These are phyloP conservation scores for Exephanes ischioxanthus DNA, from an alignment of 2,888 invertebrate genomes.

Conservation along the genomic window DNA sequence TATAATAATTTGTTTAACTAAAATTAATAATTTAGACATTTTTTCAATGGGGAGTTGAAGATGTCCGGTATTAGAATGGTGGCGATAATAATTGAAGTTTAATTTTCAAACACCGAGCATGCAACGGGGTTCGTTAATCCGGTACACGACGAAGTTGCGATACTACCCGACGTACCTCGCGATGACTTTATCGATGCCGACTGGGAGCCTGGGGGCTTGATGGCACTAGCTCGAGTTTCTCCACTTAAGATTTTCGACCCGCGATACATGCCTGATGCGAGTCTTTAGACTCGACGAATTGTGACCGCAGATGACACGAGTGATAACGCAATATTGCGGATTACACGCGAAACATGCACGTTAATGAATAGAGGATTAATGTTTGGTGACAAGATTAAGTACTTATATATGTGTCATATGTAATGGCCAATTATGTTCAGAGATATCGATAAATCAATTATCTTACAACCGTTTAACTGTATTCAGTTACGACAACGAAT, in stretches of 20 bases:
- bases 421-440: conserved; percentile 53
- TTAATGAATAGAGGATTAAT: conserved; percentile 9
- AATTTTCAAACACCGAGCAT: conserved; percentile 86
- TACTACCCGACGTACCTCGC: conserved; percentile 91
- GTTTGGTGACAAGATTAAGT: background rate
- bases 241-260: conserved; percentile 90
- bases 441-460: conserved; percentile 49
- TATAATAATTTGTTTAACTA: background rate
- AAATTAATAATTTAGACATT: background rate
- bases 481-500: background rate
- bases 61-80: background rate
- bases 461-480: background rate
- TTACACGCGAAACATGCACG: background rate
- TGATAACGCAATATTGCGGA: background rate
- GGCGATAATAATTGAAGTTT: background rate
- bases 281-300: background rate
- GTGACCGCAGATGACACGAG: background rate
- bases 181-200: conserved; percentile 88
- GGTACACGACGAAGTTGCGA: conserved; percentile 91
- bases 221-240: conserved; percentile 87
- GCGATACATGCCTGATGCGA: conserved; percentile 87
- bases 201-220: conserved; percentile 86
- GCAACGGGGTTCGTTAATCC: conserved; percentile 92
- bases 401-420: background rate
- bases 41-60: too few relatives aligned